Evolutionary conservation across 2,888 invertebrate genomes (phyloP).

Genomic region (Drosophila histrio): DNA sequence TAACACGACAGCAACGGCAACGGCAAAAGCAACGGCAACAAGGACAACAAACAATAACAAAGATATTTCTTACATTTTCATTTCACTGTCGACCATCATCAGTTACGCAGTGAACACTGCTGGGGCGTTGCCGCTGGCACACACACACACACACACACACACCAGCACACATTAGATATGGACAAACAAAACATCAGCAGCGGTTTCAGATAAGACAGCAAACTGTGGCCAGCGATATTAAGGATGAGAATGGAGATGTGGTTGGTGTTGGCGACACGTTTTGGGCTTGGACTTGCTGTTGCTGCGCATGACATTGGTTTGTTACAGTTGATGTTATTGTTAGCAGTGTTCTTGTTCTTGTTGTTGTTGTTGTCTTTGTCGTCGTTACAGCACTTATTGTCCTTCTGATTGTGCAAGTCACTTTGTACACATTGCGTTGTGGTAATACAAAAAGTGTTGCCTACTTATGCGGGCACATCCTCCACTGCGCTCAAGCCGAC

Average conservation of each 20-base stretch:
- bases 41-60: constrained; percentile 66
- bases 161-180: constrained; percentile 28
- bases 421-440: constrained; percentile 29
- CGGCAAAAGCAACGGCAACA: constrained; percentile 26
- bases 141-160: constrained; percentile 32
- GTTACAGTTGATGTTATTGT: constrained; percentile 32
- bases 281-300: constrained; percentile 59
- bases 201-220: constrained; percentile 72
- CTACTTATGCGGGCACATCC: constrained; percentile 47
- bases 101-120: constrained; percentile 37
- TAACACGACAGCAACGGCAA: constrained; percentile 63
- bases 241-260: background rate
- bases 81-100: constrained; percentile 48
- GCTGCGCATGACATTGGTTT: constrained; percentile 69
- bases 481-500: background rate
- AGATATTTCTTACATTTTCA: constrained; percentile 71
- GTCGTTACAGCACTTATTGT: constrained; percentile 31
- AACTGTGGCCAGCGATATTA: constrained; percentile 75
- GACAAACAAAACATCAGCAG: constrained; percentile 56
- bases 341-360: constrained; percentile 14
- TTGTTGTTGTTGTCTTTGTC: constrained; percentile 26
- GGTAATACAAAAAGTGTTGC: constrained; percentile 32
- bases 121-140: constrained; percentile 56
- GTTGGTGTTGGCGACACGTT: constrained; percentile 68
- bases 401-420: constrained; percentile 39